Percentiles rank a stretch among this genome's conserved stretches.
Conservation (phyloP, 2,797 vertebrate species). For the Chanos chanos region DNA sequence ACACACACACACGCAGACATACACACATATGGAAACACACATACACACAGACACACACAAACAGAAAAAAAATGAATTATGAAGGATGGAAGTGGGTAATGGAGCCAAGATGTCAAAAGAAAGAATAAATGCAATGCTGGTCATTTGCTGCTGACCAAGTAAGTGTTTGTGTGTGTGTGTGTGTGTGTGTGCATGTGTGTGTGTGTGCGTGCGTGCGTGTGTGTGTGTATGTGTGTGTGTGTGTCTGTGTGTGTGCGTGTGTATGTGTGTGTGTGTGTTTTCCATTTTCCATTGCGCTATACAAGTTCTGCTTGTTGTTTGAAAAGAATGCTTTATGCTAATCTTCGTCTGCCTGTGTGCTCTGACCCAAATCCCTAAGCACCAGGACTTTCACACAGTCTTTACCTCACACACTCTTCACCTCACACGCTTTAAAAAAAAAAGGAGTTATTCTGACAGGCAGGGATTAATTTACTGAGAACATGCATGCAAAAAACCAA, state of each 20-base stretch:
- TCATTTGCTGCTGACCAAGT: slow-evolving; percentile 47
- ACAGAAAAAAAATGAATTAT: slow-evolving; percentile 43
- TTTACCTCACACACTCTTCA: too few species aligned
- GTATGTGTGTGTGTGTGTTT: background rate
- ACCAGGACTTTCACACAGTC: too few species aligned
- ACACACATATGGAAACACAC: background rate
- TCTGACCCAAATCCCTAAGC: too few species aligned
- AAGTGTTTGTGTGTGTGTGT: background rate
- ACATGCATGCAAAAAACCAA: too few species aligned
- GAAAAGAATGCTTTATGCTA: too few species aligned
- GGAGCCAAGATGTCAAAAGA: slow-evolving; percentile 41
- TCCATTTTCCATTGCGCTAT: background rate
- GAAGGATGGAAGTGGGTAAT: slow-evolving; percentile 39
- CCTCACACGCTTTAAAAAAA: too few species aligned
- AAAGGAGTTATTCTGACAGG: too few species aligned
- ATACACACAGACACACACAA: background rate
- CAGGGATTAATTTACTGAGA: too few species aligned
- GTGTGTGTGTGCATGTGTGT: background rate
- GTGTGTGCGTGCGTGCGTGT: background rate
- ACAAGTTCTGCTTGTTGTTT: too few species aligned
- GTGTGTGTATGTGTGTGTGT: background rate
- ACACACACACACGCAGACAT: background rate
- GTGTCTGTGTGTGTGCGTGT: background rate
- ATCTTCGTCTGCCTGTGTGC: too few species aligned
- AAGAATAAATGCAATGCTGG: slow-evolving; percentile 50